Base-by-base conservation (phyloP, 1,140 invertebrate species). In the Conus betulinus region DNA sequence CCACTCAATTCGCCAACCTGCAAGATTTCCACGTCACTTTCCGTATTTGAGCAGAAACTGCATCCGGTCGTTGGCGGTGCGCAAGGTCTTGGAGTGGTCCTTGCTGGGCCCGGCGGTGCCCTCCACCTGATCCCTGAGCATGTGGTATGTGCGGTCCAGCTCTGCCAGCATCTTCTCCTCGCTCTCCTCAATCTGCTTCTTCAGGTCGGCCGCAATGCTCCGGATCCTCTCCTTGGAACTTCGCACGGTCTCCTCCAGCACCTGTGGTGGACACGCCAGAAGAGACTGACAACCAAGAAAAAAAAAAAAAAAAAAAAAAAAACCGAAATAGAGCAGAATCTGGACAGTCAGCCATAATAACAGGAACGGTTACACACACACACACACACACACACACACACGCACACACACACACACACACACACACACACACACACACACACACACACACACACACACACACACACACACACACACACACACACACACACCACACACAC, bases 1-100 rank as follows among this genome's bases (percentile, higher is more conserved):
- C 39, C 3, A 0, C n/a, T n/a, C n/a, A n/a, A 39, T 39, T 39
- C 23, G 23, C 67, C 67, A 13, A 92, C 91, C 39, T 93, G 87
- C 13, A 94, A 81, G 79, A 94, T 90, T 79, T 94, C 93, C 60
- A 92, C 89, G 82, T 93, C 92, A 89, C 92, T 92, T n/a, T 63
- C 93, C 93, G 85, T 93, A 94, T 25, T 91, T 90, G 52, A 93
- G 78, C 55, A 94, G 87, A 39, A 88, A 91, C 55, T 89, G 90
- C 90, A 94, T 91, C 57, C 92, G 89, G 39, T 91, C 89, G 60
- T 91, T 88, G 0, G 93, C 93, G 51, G 92, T 88, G 57, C 89
- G 87, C 10, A 93, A 88, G 13, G 89, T 91, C 85, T 92, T 91
- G 23, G 57, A 84, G 78, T 87, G 86, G 55, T 89, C 89, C 74